phyloP scores from a whole-genome alignment of 37 sponge, comb jelly and placozoan species.

The Trichoplax adhaerens region DNA sequence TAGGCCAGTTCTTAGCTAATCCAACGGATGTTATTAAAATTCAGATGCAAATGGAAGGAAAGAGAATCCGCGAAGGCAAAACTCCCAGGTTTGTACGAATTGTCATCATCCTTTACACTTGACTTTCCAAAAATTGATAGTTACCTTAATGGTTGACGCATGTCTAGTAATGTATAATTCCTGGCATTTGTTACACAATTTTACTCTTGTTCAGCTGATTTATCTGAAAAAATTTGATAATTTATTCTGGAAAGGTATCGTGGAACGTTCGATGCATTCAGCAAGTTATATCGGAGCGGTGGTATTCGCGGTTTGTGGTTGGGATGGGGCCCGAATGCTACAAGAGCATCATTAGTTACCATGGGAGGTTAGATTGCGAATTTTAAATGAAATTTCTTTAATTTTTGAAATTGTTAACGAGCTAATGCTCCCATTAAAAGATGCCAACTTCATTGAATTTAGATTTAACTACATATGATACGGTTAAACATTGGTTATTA shows the following conservation, averaged over 20 bases:
- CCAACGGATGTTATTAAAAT: slow-evolving; percentile 74
- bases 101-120: too few relatives aligned
- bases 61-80: slow-evolving; percentile 37
- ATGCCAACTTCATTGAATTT: neutral
- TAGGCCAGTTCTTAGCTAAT: slow-evolving; percentile 69
- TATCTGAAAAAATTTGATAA: too few relatives aligned
- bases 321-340: slow-evolving; percentile 71
- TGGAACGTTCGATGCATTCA: slow-evolving; percentile 48
- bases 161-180: too few relatives aligned
- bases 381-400: too few relatives aligned
- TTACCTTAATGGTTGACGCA: neutral
- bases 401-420: too few relatives aligned
- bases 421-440: too few relatives aligned
- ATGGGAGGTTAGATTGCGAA: slow-evolving; percentile 42
- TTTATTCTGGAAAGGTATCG: neutral
- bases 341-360: slow-evolving; percentile 63
- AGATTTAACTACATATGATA: slow-evolving; percentile 73
- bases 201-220: too few relatives aligned
- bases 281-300: slow-evolving; percentile 26
- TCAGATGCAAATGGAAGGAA: slow-evolving; percentile 69
- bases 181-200: too few relatives aligned
- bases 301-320: slow-evolving; percentile 62
- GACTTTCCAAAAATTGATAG: neutral
- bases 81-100: slow-evolving; percentile 18
- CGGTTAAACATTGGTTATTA: slow-evolving; percentile 42